These are phyloP conservation scores for Teleogryllus occipitalis DNA, from an alignment of 1,140 invertebrate species.

Conservation along the genomic window DNA sequence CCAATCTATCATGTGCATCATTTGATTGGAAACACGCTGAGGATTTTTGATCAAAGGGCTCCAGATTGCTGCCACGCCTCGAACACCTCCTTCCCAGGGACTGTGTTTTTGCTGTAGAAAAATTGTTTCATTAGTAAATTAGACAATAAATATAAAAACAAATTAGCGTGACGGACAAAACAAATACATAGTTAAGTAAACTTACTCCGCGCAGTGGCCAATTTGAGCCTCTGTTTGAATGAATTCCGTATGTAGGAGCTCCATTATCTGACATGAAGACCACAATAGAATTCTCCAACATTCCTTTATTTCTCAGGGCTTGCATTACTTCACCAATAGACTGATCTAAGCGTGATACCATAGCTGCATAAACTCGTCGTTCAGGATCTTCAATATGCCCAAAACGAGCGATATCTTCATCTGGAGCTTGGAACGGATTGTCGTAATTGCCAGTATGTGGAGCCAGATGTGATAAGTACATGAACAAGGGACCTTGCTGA, in stretches of 20 bases:
- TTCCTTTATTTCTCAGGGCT: slow-evolving; percentile 33
- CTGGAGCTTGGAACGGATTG: slow-evolving; percentile 65
- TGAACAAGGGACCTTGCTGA: slow-evolving; percentile 54
- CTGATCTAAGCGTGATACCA: slow-evolving; percentile 46
- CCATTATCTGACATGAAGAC: slow-evolving; percentile 44
- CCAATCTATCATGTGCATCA: slow-evolving; percentile 82
- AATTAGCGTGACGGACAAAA: neutral
- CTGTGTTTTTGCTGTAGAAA: slow-evolving; percentile 50
- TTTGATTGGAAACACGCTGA: slow-evolving; percentile 55
- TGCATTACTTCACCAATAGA: slow-evolving; percentile 41
- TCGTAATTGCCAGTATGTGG: slow-evolving; percentile 63
- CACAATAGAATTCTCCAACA: slow-evolving; percentile 39
- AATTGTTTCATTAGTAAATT: neutral
- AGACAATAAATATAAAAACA: neutral
- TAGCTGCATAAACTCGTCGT: slow-evolving; percentile 64
- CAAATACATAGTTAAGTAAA: neutral
- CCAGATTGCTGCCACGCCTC: slow-evolving; percentile 71
- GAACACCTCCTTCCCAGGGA: slow-evolving; percentile 78
- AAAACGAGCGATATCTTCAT: slow-evolving; percentile 63
- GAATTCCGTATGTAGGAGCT: slow-evolving; percentile 38
- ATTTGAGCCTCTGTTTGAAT: slow-evolving; percentile 45
- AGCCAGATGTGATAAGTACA: slow-evolving; percentile 73
- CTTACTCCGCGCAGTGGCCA: slow-evolving; percentile 44
- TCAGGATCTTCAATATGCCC: slow-evolving; percentile 61
- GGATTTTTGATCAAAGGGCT: slow-evolving; percentile 53